phyloP scores from a whole-genome alignment of 2,888 invertebrate species.

The Adelognathus sp. region DNA sequence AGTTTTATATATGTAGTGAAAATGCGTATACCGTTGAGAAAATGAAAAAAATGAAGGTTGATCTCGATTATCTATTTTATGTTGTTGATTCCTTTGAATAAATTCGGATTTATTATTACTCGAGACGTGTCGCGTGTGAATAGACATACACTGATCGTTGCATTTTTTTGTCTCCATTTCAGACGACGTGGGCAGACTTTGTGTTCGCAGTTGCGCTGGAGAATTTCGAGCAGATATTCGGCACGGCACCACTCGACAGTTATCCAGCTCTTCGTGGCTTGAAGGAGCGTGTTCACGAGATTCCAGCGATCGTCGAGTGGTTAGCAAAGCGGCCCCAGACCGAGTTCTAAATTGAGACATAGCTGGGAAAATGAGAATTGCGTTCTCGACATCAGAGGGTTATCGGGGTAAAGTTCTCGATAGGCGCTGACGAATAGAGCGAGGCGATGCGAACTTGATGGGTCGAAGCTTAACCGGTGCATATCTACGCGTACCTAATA shows the following conservation, averaged over 20 bases:
- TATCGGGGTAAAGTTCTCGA: conserved; percentile 4
- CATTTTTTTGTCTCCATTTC: conserved; percentile 64
- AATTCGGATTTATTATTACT: too few species aligned
- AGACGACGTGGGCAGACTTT: conserved; percentile 85
- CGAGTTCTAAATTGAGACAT: conserved; percentile 79
- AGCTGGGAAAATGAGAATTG: conserved; percentile 23
- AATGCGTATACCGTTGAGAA: too few species aligned
- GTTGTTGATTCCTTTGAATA: background rate
- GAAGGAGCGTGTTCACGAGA: conserved; percentile 82
- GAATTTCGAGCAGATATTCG: conserved; percentile 83
- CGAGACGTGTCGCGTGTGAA: too few species aligned
- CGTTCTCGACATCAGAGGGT: conserved; percentile 23
- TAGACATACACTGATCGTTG: background rate
- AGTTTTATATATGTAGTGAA: too few species aligned
- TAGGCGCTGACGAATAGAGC: background rate
- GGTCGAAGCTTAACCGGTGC: conserved; percentile 58
- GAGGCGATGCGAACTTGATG: too few species aligned
- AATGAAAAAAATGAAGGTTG: too few species aligned
- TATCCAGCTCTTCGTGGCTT: conserved; percentile 83
- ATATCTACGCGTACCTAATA: conserved; percentile 62
- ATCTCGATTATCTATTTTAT: too few species aligned
- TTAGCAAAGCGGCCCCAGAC: conserved; percentile 83
- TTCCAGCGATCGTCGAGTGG: conserved; percentile 84
- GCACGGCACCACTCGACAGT: conserved; percentile 82
- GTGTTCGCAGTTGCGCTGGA: conserved; percentile 83